Evolutionary conservation across 2,113 vertebrate species (phyloP), one percentile per base, ranked within the genome.

Genomic region (Cricetomys ansorgei): DNA sequence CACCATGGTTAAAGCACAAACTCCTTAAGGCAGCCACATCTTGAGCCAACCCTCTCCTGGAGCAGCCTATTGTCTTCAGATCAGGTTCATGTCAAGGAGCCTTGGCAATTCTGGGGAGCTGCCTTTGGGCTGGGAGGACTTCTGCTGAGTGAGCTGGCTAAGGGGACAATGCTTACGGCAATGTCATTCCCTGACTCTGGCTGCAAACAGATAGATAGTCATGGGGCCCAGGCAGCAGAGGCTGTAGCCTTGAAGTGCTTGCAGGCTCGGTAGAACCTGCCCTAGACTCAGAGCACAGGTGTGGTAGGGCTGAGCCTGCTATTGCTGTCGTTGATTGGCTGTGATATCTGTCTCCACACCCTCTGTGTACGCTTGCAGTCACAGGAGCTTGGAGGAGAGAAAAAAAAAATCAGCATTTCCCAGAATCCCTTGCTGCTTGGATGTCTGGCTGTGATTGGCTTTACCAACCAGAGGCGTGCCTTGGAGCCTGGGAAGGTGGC

Each of bases 271-370:
- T 16, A 17, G 5, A 69, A 25, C 55, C 57, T 0, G 34, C 31
- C 31, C 70, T 29, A 48, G 40, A 9, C 65, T 15, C 27, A 17
- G 67, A 21, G 17, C 29, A 17, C 7, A 6, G 86, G 4, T 1
- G 7, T 0, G 6, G 34, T 13, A 40, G 34, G 19, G 19, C 19
- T 5, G 34, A 37, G 12, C 17, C 31, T 7, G 50, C 43, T 13
- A 9, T 3, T 27, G 7, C 40, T 17, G 3, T 37, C 5, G 0
- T 55, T 7, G 5, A 37, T 2, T 7, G 9, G 67, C 25, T 1
- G 27, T 43, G 13, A n/a, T 64, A 37, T 37, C 67, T 2, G 0
- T 5, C 1, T 67, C 40, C 53, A 48, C 4, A 57, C 9, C 34
- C 5, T 57, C 76, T 55, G 2, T n/a, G 45, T 57, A 40, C 40